Conservation (phyloP, 2,797 vertebrate species). For the Lateolabrax maculatus region DNA sequence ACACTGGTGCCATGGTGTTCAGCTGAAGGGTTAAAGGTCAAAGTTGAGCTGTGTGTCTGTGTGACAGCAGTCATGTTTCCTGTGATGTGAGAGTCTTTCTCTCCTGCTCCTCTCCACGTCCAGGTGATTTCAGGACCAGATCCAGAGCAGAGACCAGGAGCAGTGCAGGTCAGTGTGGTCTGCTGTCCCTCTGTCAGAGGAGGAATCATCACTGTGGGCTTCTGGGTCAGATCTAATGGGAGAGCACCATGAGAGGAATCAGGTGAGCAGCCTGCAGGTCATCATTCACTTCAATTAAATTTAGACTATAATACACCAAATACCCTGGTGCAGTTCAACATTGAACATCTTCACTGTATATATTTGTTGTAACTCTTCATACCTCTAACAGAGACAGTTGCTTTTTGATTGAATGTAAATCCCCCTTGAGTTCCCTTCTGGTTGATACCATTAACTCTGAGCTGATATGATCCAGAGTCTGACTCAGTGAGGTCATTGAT, state of each 20-base stretch:
- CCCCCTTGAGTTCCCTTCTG: fast-evolving
- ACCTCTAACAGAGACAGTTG: constrained; percentile 51
- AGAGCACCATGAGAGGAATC: constrained; percentile 4
- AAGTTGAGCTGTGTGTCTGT: constrained; percentile 39
- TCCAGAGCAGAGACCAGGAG: constrained; percentile 57
- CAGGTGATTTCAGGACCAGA: constrained; percentile 43
- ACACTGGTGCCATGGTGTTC: constrained; percentile 31
- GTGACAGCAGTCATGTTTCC: constrained; percentile 4
- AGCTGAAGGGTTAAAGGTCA: constrained; percentile 54
- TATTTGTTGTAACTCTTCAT: not conserved
- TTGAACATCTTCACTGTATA: not conserved
- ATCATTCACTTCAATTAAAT: too few relatives aligned
- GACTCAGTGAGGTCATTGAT: constrained; percentile 50
- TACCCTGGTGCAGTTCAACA: not conserved
- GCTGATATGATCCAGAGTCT: constrained; percentile 64
- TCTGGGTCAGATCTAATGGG: constrained; percentile 49
- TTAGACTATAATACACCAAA: too few relatives aligned
- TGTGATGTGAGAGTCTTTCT: not conserved
- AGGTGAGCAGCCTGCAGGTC: too few relatives aligned
- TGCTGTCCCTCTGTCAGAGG: constrained; percentile 38
- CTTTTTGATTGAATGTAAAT: fast-evolving
- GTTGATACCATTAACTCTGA: constrained; percentile 10
- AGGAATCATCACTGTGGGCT: constrained; percentile 47
- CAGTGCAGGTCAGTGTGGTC: constrained; percentile 68
- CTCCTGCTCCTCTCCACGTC: constrained; percentile 28